Conservation (phyloP, 2,797 vertebrate genomes). For the Acanthopagrus latus region DNA sequence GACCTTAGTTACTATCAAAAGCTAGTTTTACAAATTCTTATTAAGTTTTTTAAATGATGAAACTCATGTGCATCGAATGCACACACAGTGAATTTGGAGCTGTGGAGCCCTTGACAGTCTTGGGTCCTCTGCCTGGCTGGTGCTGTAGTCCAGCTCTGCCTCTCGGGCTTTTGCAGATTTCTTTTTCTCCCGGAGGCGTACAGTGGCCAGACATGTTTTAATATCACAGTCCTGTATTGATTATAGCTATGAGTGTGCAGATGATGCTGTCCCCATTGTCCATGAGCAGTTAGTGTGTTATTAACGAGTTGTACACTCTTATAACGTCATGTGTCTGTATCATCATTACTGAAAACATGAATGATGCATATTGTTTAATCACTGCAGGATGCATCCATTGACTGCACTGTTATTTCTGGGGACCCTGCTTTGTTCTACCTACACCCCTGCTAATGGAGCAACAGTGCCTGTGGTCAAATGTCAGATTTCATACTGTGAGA, state of each 20-base stretch:
- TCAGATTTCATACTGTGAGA: constrained; percentile 10
- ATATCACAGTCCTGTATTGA: too few relatives aligned
- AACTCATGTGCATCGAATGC: neutral
- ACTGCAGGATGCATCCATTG: neutral
- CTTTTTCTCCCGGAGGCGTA: too few relatives aligned
- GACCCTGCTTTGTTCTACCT: neutral
- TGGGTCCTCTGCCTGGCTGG: neutral
- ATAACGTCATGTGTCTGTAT: neutral
- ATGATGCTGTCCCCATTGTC: neutral
- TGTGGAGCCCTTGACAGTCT: neutral
- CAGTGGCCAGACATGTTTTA: too few relatives aligned
- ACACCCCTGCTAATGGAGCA: neutral
- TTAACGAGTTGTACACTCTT: neutral
- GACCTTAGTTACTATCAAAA: neutral
- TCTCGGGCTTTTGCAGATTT: neutral
- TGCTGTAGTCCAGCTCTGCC: too few relatives aligned
- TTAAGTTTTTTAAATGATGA: too few relatives aligned
- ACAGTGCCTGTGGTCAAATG: neutral
- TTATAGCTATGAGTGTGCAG: too few relatives aligned
- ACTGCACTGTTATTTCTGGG: neutral
- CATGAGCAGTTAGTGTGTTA: neutral
- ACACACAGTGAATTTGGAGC: neutral
- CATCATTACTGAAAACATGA: neutral
- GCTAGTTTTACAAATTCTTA: neutral
- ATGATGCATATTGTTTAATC: neutral